phyloP scores from a whole-genome alignment of 2,797 vertebrate genomes.

The Neopelma chrysocephalum region DNA sequence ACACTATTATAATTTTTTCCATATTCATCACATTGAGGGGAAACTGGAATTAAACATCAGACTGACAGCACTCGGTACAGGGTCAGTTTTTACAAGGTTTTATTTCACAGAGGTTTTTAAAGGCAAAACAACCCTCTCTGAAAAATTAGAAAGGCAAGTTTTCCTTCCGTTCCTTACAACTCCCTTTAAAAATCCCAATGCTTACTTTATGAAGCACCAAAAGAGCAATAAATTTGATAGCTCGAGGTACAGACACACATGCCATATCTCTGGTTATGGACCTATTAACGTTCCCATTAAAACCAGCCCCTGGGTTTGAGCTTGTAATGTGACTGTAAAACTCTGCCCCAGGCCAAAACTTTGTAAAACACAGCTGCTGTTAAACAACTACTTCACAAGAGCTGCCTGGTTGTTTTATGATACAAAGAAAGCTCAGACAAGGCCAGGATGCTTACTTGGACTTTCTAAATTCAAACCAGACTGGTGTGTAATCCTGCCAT shows the following conservation, averaged over 20 bases:
- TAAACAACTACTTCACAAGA: neutral
- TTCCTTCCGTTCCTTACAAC: neutral
- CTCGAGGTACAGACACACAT: neutral
- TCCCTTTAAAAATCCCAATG: neutral
- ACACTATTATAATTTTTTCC: no score
- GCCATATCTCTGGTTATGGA: neutral
- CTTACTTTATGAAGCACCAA: neutral
- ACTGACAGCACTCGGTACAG: accelerated
- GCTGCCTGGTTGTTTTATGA: neutral
- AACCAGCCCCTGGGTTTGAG: neutral
- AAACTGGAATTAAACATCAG: neutral
- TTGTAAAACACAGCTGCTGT: neutral
- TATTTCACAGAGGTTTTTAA: neutral
- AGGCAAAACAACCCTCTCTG: neutral
- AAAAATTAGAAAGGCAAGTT: neutral
- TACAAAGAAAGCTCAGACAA: neutral
- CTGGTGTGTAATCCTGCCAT: neutral
- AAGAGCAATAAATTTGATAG: neutral
- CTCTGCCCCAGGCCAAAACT: neutral
- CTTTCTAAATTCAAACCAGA: neutral
- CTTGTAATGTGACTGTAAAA: neutral
- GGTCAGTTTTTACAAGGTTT: neutral
- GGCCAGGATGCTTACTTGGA: neutral
- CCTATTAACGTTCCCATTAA: neutral
- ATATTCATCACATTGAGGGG: neutral